Conservation (phyloP, 2,113 vertebrate genomes). For the Siniperca knerii region DNA sequence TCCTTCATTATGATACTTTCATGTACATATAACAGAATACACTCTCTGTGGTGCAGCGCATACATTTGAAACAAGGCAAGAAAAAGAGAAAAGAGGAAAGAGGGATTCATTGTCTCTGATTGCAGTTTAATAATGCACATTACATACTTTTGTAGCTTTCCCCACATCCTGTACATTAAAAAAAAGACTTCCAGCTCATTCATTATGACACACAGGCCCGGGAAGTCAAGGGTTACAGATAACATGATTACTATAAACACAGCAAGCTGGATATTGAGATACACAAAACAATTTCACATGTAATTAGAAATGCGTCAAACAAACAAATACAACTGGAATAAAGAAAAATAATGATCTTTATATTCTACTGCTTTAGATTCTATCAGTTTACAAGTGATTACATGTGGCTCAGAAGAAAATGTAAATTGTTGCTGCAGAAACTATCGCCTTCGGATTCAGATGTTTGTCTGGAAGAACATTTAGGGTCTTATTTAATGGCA, state of each 20-base stretch:
- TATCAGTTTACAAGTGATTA: not conserved
- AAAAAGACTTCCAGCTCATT: not conserved
- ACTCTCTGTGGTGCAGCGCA: not conserved
- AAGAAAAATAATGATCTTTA: not conserved
- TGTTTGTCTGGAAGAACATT: not conserved
- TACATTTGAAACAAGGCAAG: not conserved
- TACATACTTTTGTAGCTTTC: not conserved
- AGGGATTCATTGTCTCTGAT: not conserved
- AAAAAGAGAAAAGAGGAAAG: not conserved
- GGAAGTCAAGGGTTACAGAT: not conserved
- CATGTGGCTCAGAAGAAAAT: not conserved
- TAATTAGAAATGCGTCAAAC: not conserved
- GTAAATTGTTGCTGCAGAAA: not conserved
- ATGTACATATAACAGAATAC: not conserved
- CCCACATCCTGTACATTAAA: not conserved
- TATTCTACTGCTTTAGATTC: not conserved
- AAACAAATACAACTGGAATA: not conserved
- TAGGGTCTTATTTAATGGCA: too few species aligned
- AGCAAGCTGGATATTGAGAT: not conserved
- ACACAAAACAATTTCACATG: not conserved
- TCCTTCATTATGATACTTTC: not conserved
- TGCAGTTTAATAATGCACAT: slow-evolving; percentile 7
- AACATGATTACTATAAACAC: not conserved
- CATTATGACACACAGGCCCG: too few species aligned
- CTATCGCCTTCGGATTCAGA: too few species aligned